phyloP scores from a whole-genome alignment of 2,797 vertebrate genomes.

The Paguma larvata region DNA sequence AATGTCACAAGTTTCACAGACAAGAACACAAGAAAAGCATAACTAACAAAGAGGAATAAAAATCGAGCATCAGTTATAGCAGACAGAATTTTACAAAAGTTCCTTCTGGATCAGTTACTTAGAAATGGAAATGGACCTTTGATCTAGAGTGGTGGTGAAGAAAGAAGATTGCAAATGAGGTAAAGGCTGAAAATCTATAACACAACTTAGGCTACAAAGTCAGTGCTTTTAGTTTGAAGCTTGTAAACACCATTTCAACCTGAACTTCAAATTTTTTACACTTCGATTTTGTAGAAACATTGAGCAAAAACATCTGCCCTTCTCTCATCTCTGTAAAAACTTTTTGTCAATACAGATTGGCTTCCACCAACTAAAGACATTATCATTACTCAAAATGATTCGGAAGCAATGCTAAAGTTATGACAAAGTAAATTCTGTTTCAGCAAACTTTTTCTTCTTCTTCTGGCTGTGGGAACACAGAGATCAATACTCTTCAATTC shows the following conservation, averaged over 20 bases:
- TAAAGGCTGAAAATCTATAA: neutral
- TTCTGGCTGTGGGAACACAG: slow-evolving; percentile 83
- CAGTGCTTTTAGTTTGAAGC: neutral
- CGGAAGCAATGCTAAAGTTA: slow-evolving; percentile 89
- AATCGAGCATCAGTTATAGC: neutral
- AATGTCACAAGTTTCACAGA: neutral
- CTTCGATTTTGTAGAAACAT: slow-evolving; percentile 23
- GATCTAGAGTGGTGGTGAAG: neutral
- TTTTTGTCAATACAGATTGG: slow-evolving; percentile 91
- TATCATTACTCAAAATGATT: slow-evolving; percentile 87
- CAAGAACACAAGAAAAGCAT: neutral
- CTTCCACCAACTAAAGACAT: slow-evolving; percentile 86
- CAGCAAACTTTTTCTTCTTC: slow-evolving; percentile 50
- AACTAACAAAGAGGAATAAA: neutral
- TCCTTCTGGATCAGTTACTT: neutral
- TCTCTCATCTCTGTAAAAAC: slow-evolving; percentile 82
- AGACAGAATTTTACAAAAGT: neutral
- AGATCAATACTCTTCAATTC: slow-evolving; percentile 89
- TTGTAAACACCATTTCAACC: neutral
- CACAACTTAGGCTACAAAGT: neutral
- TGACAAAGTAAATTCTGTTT: slow-evolving; percentile 86
- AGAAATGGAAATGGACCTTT: neutral
- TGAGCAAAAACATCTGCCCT: slow-evolving; percentile 62
- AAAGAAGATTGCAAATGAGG: neutral
- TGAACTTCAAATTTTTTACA: neutral